Evolutionary conservation across 1,140 invertebrate species (phyloP).

Genomic region (Cyclina sinensis): DNA sequence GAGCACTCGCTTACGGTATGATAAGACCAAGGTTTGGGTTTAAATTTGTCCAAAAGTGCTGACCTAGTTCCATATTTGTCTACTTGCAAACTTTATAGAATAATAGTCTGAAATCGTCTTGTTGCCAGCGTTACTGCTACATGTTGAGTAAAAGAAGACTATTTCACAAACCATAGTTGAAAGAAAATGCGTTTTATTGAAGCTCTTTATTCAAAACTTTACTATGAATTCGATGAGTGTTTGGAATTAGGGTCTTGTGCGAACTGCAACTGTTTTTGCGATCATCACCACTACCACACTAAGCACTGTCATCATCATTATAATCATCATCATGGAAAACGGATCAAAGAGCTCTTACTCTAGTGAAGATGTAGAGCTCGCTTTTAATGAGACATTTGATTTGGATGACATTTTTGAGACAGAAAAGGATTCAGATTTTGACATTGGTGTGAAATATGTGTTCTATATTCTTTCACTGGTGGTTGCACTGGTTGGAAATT

Average conservation of each 20-base stretch:
- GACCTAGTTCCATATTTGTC: neutral
- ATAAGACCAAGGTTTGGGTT: neutral
- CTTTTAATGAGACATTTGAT: neutral
- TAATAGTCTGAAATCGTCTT: neutral
- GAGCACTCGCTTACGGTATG: neutral
- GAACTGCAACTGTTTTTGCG: too few relatives aligned
- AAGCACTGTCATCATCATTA: too few relatives aligned
- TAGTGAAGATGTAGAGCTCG: neutral
- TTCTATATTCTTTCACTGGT: slow-evolving; percentile 78
- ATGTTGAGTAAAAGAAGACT: too few relatives aligned
- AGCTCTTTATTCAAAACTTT: too few relatives aligned
- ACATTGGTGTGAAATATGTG: slow-evolving; percentile 75
- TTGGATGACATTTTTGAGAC: neutral
- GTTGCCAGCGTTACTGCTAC: too few relatives aligned
- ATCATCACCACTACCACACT: too few relatives aligned
- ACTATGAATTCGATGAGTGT: too few relatives aligned
- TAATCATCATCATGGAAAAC: slow-evolving; percentile 4
- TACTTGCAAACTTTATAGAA: neutral
- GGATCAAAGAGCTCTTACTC: neutral
- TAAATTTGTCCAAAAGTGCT: neutral
- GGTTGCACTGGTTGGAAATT: slow-evolving; percentile 77
- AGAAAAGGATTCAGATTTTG: slow-evolving; percentile 57
- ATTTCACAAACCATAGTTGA: too few relatives aligned
- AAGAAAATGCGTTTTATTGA: too few relatives aligned
- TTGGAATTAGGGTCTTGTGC: too few relatives aligned